Conservation (phyloP, 2,113 vertebrate species). For the Mastomys coucha region DNA sequence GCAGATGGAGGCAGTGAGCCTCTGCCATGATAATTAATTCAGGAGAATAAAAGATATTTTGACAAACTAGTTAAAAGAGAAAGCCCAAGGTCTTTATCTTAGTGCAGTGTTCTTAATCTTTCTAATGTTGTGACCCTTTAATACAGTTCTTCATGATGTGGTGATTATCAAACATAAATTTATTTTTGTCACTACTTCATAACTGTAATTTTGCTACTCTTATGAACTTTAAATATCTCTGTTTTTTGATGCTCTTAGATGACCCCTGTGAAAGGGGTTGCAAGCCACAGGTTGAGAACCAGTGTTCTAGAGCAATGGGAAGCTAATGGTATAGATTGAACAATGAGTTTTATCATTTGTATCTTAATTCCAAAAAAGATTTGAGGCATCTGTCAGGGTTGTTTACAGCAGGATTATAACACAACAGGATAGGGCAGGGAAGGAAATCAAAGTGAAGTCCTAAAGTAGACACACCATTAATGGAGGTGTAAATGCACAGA, state of each 20-base stretch:
- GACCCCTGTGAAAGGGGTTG: neutral
- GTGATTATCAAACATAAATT: neutral
- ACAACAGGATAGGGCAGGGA: neutral
- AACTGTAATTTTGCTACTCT: neutral
- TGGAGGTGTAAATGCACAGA: neutral
- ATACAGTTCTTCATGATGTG: neutral
- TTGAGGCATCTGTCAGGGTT: conserved; percentile 15
- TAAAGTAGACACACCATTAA: neutral
- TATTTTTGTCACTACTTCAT: neutral
- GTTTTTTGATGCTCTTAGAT: neutral
- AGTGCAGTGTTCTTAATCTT: neutral
- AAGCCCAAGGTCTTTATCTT: neutral
- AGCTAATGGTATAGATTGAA: neutral
- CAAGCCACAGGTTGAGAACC: neutral
- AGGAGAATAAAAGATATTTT: too few species aligned
- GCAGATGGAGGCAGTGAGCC: too few species aligned
- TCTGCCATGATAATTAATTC: too few species aligned
- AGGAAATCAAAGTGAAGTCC: neutral
- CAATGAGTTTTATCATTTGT: conserved; percentile 54
- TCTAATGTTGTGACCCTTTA: neutral
- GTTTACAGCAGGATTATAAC: conserved; percentile 7
- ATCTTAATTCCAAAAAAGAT: conserved; percentile 40
- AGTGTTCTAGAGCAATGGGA: neutral
- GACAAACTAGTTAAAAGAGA: neutral
- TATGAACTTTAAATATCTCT: neutral